Percentiles rank a stretch among this genome's conserved stretches.
phyloP scores from a whole-genome alignment of 1,140 invertebrate species.

The Brachionus calyciflorus region DNA sequence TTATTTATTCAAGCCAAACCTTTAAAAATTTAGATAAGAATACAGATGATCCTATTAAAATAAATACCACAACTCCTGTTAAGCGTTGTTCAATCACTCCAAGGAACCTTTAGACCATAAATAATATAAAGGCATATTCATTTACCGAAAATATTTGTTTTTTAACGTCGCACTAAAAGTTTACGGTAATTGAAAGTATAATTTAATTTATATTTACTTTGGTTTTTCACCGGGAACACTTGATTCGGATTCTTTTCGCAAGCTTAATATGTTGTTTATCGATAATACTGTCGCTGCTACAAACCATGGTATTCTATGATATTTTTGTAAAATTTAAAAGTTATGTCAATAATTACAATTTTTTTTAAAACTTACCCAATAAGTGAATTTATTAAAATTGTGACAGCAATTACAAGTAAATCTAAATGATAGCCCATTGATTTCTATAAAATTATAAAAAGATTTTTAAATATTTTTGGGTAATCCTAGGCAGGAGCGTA shows the following conservation, averaged over 20 bases:
- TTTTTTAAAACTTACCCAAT: slow-evolving; percentile 67
- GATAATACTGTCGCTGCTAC: slow-evolving; percentile 94
- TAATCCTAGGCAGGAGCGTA: too few relatives aligned
- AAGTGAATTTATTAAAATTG: slow-evolving; percentile 85
- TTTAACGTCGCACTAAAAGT: too few relatives aligned
- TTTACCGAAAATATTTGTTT: neutral
- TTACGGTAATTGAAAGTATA: too few relatives aligned
- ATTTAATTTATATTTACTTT: slow-evolving; percentile 61
- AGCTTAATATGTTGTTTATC: slow-evolving; percentile 95
- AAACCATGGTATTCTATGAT: slow-evolving; percentile 76
- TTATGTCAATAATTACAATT: neutral
- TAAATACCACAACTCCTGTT: slow-evolving; percentile 84
- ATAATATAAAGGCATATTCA: neutral
- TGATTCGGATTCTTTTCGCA: slow-evolving; percentile 91
- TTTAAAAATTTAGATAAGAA: slow-evolving; percentile 36
- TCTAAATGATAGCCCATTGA: slow-evolving; percentile 96
- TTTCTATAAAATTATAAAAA: slow-evolving; percentile 64
- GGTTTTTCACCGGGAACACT: slow-evolving; percentile 96
- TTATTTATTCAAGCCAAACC: neutral
- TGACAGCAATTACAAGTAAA: slow-evolving; percentile 80
- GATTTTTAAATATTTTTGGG: neutral
- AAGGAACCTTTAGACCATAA: slow-evolving; percentile 64
- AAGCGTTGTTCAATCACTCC: slow-evolving; percentile 93
- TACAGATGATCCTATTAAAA: slow-evolving; percentile 65
- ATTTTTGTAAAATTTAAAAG: neutral